Base-by-base conservation (phyloP, 1,140 invertebrate genomes). In the Acyrthosiphon pisum region DNA sequence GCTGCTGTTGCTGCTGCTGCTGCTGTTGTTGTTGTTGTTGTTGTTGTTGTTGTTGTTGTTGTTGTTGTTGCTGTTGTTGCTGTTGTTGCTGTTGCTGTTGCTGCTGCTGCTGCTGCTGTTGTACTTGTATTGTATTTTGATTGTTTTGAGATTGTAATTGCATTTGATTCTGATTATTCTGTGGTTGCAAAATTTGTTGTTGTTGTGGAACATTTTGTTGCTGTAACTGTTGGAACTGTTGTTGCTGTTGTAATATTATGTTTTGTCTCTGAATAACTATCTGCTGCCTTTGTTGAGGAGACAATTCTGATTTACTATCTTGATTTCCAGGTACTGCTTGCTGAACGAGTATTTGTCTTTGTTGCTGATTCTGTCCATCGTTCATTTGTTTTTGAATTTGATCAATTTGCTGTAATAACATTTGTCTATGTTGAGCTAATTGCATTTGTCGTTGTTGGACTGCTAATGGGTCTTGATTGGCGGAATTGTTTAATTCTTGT, bases 41-140 rank as follows among this genome's bases (percentile, higher is more conserved):
- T 81, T 94, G 93, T 60, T 94, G 94, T 41, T 94, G 94, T n/a
- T 94, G 93, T 35, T 56, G 60, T 0, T 91, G 91, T 30, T 95
- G 94, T 30, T 95, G 94, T 53, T 95, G 95, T 91, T 95, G 95
- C 6, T 94, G 94, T 94, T 95, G 94, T 11, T 95, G 94, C 48
- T 95, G 95, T 60, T 95, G 95, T 50, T 76, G 83, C 18, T 76
- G 60, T 0, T 86, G 91, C 44, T 94, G 94, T 37, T 92, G 91
- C 22, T 94, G 93, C 30, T 60, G 56, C 8, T 60, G 56, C 6
- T 60, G 56, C 76, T 91, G 50, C 37, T 87, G 88, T 35, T 93
- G 93, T 83, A 93, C 89, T 87, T 91, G 93, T 14, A 87, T 41
- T 22, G 60, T 23, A 50, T 88, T 91, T 68, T 88, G 89, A 56